Evolutionary conservation across 2,797 vertebrate genomes (phyloP).

Genomic region (Sebastes oblongus): DNA sequence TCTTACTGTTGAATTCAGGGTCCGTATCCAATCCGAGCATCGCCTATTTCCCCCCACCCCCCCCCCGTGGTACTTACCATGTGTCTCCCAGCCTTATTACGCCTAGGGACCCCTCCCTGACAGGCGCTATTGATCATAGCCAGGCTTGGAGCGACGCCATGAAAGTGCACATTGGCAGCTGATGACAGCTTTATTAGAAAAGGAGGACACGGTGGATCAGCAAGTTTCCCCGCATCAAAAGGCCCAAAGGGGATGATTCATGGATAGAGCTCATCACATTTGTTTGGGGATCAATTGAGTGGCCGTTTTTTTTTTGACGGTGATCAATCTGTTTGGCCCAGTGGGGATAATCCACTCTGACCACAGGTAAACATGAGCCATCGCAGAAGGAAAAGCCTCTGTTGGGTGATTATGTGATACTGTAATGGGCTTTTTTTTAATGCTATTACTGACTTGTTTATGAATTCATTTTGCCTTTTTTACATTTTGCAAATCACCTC

Average conservation of each 20-base stretch:
- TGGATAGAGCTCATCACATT: slow-evolving; percentile 47
- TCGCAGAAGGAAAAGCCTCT: background rate
- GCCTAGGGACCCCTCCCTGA: slow-evolving; percentile 44
- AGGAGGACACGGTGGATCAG: slow-evolving; percentile 55
- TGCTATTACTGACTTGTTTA: background rate
- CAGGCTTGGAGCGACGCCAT: slow-evolving; percentile 55
- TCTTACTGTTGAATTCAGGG: slow-evolving; percentile 12
- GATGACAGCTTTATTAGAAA: slow-evolving; percentile 75
- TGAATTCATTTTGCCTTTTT: background rate
- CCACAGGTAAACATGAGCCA: slow-evolving; percentile 18
- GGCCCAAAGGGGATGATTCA: slow-evolving; percentile 41
- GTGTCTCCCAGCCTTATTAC: slow-evolving; percentile 50
- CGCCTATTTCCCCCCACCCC: background rate
- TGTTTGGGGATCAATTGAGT: slow-evolving; percentile 53
- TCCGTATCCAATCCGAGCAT: slow-evolving; percentile 13
- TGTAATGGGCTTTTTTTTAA: background rate
- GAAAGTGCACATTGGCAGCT: slow-evolving; percentile 61
- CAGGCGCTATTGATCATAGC: slow-evolving; percentile 67
- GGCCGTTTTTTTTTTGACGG: slow-evolving; percentile 10
- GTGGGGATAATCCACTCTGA: slow-evolving; percentile 2
- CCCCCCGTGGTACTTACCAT: slow-evolving; percentile 39
- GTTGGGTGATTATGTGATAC: background rate
- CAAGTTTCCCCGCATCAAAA: slow-evolving; percentile 56
- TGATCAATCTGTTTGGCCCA: slow-evolving; percentile 44
- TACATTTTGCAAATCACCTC: background rate